Base-by-base conservation (phyloP, 2,888 invertebrate genomes). In the Cecidostiba fungosa region DNA sequence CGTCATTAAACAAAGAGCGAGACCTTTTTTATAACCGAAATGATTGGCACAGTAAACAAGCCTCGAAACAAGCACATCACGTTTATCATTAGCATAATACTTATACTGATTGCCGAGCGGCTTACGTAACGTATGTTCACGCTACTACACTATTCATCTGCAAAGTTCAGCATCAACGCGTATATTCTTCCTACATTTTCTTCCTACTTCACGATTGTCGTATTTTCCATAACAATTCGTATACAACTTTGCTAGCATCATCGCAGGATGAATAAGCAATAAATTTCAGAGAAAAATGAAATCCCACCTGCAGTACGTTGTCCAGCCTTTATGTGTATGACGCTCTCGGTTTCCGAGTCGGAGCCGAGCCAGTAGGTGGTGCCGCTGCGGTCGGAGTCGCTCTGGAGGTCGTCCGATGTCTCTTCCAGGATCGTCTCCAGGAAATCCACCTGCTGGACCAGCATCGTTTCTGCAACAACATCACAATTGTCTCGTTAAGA, bases 381-480 rank as follows among this genome's bases (percentile, higher is more conserved):
- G 74, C 92, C 92, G 89, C 95, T 94, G 69, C 95, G 95, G 86
- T 96, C 96, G 86, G 96, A 95, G 92, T 97, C 97, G 86, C 96
- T 96, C 87, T 96, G 95, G 89, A 97, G 94, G 91, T 98, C 97
- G 94, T 98, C 97, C 89, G 97, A 97, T 26, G 97, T 97, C 94
- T 98, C 98, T 94, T 98, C 98, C 91, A 97, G 95, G 92, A 98
- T 98, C 39, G 98, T 97, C 94, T 98, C 97, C 94, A 97, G 95
- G 93, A 96, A 96, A 91, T 96, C 95, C 89, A 94, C 95, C 89
- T 95, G 95, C 91, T 95, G 95, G 90, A 91, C 91, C 50, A 92
- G 85, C 89, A 91, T 90, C 50, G 91, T 90, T 73, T 92, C 91
- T 92, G 88, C 29, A 88, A 89, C 83, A 39, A 82, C 14, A 50